Evolutionary conservation across 2,113 vertebrate genomes (phyloP).

Genomic region (Osmerus mordax): DNA sequence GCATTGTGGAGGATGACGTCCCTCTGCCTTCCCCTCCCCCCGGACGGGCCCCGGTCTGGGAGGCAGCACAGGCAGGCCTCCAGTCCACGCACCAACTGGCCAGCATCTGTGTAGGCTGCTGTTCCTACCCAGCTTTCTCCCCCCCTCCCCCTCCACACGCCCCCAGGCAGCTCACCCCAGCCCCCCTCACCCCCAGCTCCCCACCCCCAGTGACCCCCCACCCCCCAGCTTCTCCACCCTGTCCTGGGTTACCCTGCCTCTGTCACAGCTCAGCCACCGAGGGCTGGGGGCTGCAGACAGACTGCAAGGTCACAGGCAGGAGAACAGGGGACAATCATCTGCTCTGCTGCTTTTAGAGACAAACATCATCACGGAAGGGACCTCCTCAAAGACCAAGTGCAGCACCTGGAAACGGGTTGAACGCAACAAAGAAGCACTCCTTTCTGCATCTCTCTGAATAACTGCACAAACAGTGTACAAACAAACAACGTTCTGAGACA

Average conservation of each 20-base stretch:
- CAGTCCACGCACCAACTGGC: slow-evolving; percentile 63
- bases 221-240: background rate
- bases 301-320: slow-evolving; percentile 46
- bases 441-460: no score
- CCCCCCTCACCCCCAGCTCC: slow-evolving; percentile 35
- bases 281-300: slow-evolving; percentile 32
- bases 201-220: slow-evolving; percentile 24
- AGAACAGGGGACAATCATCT: no score
- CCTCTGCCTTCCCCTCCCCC: slow-evolving; percentile 55
- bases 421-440: no score
- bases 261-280: slow-evolving; percentile 56
- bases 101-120: slow-evolving; percentile 55
- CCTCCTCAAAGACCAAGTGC: no score
- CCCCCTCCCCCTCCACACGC: slow-evolving; percentile 17
- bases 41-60: slow-evolving; percentile 48
- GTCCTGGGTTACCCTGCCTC: slow-evolving; percentile 32
- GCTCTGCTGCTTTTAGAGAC: no score
- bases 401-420: no score
- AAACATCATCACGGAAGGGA: no score
- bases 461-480: no score
- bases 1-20: slow-evolving; percentile 70
- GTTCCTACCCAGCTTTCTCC: slow-evolving; percentile 47
- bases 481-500: no score
- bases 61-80: slow-evolving; percentile 41
- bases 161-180: slow-evolving; percentile 30